A percentile compares a stretch with the other conserved stretches of the same genome.
Conservation (phyloP, 2,113 vertebrate species). For the Lamprologus sp. region DNA sequence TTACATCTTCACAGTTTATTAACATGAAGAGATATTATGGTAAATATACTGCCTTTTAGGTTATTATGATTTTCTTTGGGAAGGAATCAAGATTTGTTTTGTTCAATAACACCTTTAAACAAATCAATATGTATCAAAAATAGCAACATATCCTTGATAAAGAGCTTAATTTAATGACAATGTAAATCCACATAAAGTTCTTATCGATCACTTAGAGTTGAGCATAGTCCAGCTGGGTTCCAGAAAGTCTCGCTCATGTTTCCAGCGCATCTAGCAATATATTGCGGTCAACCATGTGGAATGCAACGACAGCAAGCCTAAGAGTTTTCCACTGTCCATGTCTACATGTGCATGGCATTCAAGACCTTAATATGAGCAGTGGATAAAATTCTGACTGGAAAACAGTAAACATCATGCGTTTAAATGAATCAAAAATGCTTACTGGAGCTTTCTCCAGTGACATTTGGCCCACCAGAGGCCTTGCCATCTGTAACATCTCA, state of each 20-base stretch:
- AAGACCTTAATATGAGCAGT: neutral
- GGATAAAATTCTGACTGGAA: neutral
- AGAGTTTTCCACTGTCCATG: neutral
- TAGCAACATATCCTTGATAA: neutral
- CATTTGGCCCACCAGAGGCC: neutral
- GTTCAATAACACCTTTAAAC: neutral
- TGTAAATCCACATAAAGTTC: neutral
- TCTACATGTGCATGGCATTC: neutral
- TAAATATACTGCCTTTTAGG: neutral
- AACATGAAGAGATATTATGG: neutral
- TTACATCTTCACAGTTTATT: neutral
- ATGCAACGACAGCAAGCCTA: neutral
- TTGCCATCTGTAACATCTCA: slow-evolving; percentile 19
- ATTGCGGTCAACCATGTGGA: neutral
- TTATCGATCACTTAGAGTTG: neutral
- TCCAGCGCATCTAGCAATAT: neutral
- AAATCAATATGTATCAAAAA: neutral
- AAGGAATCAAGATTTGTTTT: neutral
- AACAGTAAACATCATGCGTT: neutral
- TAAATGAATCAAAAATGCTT: neutral
- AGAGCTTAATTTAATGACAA: neutral
- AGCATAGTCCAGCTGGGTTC: neutral
- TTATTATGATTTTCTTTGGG: neutral
- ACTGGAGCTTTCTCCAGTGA: slow-evolving; percentile 2
- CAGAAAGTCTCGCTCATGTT: neutral